Percentiles rank a stretch among this genome's conserved stretches.
Conservation (phyloP, 2,113 vertebrate genomes). For the Eretmochelys imbricata region DNA sequence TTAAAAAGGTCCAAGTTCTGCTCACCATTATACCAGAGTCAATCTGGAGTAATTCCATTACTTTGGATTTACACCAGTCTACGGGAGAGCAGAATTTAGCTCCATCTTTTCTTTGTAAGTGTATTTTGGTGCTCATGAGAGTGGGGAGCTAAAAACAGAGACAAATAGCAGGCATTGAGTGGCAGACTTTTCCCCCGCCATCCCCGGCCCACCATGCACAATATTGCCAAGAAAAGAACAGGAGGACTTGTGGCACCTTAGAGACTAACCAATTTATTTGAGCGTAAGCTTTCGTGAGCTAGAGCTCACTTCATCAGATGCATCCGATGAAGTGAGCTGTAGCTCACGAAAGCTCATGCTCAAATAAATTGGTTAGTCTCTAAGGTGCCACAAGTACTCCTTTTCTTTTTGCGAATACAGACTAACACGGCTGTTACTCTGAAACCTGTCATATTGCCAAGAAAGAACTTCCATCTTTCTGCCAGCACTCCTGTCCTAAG, state of each 20-base stretch:
- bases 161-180: background rate
- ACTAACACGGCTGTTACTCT: no score
- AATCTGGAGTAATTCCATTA: background rate
- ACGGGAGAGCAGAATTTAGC: background rate
- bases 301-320: no score
- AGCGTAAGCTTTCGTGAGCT: no score
- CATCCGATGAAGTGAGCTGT: no score
- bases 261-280: no score
- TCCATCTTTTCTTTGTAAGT: background rate
- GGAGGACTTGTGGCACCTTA: no score
- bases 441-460: no score
- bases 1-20: no score
- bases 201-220: background rate
- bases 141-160: background rate
- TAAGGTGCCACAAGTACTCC: no score
- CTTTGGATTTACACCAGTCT: background rate
- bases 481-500: background rate
- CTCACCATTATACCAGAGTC: background rate
- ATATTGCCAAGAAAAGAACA: background rate
- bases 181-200: background rate
- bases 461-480: background rate
- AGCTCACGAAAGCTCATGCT: no score
- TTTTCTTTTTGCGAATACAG: no score
- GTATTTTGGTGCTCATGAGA: background rate
- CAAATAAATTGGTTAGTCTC: no score